These are phyloP conservation scores for Pantelozetes paolii DNA, from an alignment of 2,888 invertebrate species.

Conservation along the genomic window DNA sequence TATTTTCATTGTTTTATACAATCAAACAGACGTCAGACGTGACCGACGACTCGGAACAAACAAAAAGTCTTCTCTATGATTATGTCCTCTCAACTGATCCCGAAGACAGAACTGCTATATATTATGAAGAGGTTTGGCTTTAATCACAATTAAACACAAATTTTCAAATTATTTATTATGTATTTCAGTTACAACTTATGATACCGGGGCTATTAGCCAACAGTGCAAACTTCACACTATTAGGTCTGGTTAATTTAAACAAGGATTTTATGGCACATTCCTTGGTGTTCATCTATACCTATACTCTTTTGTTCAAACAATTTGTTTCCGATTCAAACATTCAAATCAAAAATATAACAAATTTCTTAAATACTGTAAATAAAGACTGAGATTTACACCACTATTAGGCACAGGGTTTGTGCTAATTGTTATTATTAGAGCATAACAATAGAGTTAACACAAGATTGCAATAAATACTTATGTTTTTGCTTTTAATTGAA, in stretches of 20 bases:
- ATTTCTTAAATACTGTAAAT: neutral
- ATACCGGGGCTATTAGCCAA: slow-evolving; percentile 28
- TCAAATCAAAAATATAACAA: slow-evolving; percentile 18
- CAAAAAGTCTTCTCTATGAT: slow-evolving; percentile 37
- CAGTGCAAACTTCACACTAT: slow-evolving; percentile 30
- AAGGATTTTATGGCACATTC: slow-evolving; percentile 35
- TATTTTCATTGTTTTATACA: slow-evolving; percentile 34
- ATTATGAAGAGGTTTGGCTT: slow-evolving; percentile 37
- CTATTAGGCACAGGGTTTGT: too few relatives aligned
- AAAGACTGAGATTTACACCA: neutral
- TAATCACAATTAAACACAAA: neutral
- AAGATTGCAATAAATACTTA: too few relatives aligned
- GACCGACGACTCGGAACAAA: slow-evolving; percentile 27
- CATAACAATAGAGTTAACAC: neutral
- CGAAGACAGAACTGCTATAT: slow-evolving; percentile 33
- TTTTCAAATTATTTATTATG: neutral
- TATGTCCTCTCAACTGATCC: slow-evolving; percentile 34
- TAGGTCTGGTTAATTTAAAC: slow-evolving; percentile 36
- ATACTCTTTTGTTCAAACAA: slow-evolving; percentile 25
- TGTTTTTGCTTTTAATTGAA: too few relatives aligned
- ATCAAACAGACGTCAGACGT: slow-evolving; percentile 39
- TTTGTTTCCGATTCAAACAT: slow-evolving; percentile 23
- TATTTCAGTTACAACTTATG: slow-evolving; percentile 33
- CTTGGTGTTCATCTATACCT: slow-evolving; percentile 37
- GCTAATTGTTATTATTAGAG: neutral